Percentiles rank a stretch among this genome's conserved stretches.
These are phyloP conservation scores for Tinea trinotella DNA, from an alignment of 2,888 invertebrate species.

Conservation along the genomic window DNA sequence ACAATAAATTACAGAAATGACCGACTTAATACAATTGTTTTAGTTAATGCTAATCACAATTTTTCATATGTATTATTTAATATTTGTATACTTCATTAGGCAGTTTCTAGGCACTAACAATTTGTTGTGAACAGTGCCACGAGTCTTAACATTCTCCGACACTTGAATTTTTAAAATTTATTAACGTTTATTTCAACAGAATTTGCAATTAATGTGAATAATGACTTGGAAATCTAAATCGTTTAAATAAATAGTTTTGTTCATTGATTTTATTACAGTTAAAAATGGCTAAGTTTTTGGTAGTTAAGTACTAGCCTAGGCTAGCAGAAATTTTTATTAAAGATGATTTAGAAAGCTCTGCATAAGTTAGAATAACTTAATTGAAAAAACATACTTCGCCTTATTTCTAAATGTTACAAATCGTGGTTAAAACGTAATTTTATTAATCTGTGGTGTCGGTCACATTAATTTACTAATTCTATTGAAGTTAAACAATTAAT, in stretches of 20 bases:
- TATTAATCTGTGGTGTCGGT: too few species aligned
- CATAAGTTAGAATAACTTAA: too few species aligned
- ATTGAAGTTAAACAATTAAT: not conserved
- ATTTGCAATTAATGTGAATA: not conserved
- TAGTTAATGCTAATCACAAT: constrained; percentile 64
- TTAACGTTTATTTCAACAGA: not conserved
- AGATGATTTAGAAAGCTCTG: too few species aligned
- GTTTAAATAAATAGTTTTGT: too few species aligned
- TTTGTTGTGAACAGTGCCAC: constrained; percentile 34
- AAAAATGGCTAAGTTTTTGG: too few species aligned
- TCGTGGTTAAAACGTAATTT: too few species aligned
- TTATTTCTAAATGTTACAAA: too few species aligned
- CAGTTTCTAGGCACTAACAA: constrained; percentile 57
- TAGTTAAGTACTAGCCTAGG: too few species aligned
- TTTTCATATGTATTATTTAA: constrained; percentile 64
- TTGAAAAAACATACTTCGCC: too few species aligned
- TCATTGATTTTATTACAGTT: too few species aligned
- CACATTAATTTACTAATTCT: too few species aligned
- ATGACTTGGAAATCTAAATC: not conserved
- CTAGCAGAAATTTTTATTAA: too few species aligned
- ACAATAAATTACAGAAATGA: constrained; percentile 69
- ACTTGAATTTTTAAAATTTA: not conserved
- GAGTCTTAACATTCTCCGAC: constrained; percentile 15
- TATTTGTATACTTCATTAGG: constrained; percentile 63
- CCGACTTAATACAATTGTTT: constrained; percentile 62